Evolutionary conservation across 2,113 vertebrate genomes (phyloP).

Genomic region (Prunella fulvescens): DNA sequence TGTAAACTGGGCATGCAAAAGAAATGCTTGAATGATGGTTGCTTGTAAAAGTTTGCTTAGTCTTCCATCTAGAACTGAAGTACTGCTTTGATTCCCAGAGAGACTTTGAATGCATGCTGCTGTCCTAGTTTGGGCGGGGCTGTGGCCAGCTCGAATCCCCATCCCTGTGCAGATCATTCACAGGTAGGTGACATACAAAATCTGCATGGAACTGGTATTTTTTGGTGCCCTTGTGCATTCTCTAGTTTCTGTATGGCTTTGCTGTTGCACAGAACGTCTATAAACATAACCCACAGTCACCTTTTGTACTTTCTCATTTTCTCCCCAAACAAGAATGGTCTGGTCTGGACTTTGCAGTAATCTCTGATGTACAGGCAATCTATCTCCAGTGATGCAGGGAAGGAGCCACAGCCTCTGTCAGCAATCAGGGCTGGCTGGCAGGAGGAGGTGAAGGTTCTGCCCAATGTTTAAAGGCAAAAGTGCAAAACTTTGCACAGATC

Average conservation of each 20-base stretch:
- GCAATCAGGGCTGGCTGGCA: rapidly evolving
- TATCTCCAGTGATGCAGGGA: neutral
- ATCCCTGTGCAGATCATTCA: neutral
- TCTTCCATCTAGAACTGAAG: neutral
- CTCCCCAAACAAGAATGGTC: conserved; percentile 34
- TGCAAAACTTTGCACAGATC: neutral
- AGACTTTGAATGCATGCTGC: neutral
- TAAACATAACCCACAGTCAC: conserved; percentile 65
- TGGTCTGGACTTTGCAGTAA: conserved; percentile 39
- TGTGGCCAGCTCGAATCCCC: neutral
- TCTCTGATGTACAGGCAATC: conserved; percentile 11
- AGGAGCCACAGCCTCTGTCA: neutral
- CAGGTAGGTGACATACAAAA: neutral
- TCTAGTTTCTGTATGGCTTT: conserved; percentile 30
- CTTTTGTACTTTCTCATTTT: conserved; percentile 68
- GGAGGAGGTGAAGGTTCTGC: neutral
- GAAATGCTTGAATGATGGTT: neutral
- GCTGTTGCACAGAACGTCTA: neutral
- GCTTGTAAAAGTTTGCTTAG: neutral
- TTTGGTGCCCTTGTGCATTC: conserved; percentile 38
- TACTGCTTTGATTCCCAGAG: neutral
- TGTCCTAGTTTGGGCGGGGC: neutral
- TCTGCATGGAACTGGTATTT: conserved; percentile 6
- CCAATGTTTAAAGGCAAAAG: neutral
- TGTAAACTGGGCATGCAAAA: neutral